Evolutionary conservation across 2,888 invertebrate genomes (phyloP).

Genomic region (Ophraella communa): DNA sequence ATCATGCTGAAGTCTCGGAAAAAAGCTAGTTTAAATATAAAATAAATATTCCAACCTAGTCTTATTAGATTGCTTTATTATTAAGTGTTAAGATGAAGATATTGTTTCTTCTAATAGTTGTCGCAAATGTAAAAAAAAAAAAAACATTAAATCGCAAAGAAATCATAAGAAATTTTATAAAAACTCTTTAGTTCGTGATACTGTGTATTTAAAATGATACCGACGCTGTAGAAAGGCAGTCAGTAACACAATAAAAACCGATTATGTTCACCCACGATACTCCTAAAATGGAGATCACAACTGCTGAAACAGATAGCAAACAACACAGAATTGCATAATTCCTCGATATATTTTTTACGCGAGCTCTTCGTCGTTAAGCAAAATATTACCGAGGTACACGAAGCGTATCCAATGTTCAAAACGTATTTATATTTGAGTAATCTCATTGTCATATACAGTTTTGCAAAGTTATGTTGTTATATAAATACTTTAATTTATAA

Average conservation of each 20-base stretch:
- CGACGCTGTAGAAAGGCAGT: slow-evolving; percentile 20
- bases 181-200: neutral
- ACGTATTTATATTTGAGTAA: neutral
- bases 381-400: slow-evolving; percentile 13
- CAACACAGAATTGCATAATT: slow-evolving; percentile 38
- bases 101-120: too few species aligned
- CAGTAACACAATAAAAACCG: slow-evolving; percentile 34
- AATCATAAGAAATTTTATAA: neutral
- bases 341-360: slow-evolving; percentile 38
- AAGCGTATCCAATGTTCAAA: slow-evolving; percentile 21
- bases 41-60: too few species aligned
- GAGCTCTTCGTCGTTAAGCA: slow-evolving; percentile 6
- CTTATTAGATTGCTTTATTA: too few species aligned
- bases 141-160: too few species aligned
- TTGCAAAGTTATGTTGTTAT: neutral
- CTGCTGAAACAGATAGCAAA: slow-evolving; percentile 31
- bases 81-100: too few species aligned
- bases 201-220: neutral
- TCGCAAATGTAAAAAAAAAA: too few species aligned
- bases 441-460: neutral
- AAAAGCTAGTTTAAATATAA: too few species aligned
- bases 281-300: slow-evolving; percentile 44
- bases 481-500: neutral
- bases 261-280: slow-evolving; percentile 41
- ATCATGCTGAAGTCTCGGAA: too few species aligned